Evolutionary conservation across 2,797 vertebrate species (phyloP).

Genomic region (Psittacula derbiana): DNA sequence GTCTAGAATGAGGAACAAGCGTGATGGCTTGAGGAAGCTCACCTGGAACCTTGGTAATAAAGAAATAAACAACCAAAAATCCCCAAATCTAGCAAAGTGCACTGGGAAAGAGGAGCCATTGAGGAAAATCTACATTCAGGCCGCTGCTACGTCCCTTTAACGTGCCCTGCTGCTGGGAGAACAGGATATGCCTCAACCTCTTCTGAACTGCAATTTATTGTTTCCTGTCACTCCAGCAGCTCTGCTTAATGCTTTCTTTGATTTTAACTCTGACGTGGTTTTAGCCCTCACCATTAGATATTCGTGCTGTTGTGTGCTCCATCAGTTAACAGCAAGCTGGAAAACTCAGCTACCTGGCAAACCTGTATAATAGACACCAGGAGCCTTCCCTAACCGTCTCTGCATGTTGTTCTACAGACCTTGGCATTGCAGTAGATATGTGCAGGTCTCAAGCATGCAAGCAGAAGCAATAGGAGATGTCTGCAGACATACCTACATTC

Average conservation of each 20-base stretch:
- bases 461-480: not conserved
- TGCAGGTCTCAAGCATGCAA: not conserved
- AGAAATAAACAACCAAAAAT: not conserved
- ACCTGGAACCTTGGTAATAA: not conserved
- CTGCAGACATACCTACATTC: not conserved
- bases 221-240: not conserved
- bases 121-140: not conserved
- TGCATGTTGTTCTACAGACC: not conserved
- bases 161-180: not conserved
- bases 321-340: not conserved
- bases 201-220: not conserved
- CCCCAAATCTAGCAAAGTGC: not conserved
- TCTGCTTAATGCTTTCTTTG: not conserved
- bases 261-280: not conserved
- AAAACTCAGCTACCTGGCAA: not conserved
- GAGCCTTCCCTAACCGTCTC: not conserved
- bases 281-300: not conserved
- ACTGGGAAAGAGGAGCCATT: not conserved
- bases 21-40: not conserved
- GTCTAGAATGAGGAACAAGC: not conserved
- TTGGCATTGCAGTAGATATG: rapidly evolving
- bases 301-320: not conserved
- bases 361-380: rapidly evolving
- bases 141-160: not conserved
- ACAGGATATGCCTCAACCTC: not conserved